These are phyloP conservation scores for Brotula barbata DNA, from an alignment of 2,797 vertebrate species.

Conservation along the genomic window DNA sequence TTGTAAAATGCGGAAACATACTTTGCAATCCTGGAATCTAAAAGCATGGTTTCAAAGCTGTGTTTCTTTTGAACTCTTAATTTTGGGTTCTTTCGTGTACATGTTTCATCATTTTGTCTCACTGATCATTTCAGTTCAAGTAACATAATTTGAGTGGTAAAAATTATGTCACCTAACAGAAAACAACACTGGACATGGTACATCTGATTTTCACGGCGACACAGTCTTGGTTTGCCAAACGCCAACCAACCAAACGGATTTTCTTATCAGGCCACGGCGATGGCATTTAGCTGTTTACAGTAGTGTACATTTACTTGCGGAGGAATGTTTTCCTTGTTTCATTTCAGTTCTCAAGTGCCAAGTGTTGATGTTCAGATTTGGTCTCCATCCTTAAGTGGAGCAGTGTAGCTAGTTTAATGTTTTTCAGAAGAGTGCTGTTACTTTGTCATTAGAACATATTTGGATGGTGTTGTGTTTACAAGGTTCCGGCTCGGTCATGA, in stretches of 20 bases:
- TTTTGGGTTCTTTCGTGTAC: slow-evolving; percentile 18
- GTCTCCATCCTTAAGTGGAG: slow-evolving; percentile 59
- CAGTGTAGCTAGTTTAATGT: slow-evolving; percentile 67
- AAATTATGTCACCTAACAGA: too few species aligned
- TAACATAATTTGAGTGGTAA: slow-evolving; percentile 53
- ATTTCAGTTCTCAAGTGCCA: slow-evolving; percentile 72
- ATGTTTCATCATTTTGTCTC: not conserved
- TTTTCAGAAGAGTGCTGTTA: slow-evolving; percentile 58
- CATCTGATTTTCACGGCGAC: slow-evolving; percentile 33
- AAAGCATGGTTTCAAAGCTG: slow-evolving; percentile 56
- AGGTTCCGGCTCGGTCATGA: slow-evolving; percentile 45
- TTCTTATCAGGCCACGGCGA: slow-evolving; percentile 55
- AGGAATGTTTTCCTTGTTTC: slow-evolving; percentile 73
- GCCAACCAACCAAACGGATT: slow-evolving; percentile 63
- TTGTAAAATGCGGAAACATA: slow-evolving; percentile 59
- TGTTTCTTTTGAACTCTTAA: slow-evolving; percentile 11
- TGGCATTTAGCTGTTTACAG: slow-evolving; percentile 72
- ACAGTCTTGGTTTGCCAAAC: slow-evolving; percentile 60
- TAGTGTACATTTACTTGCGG: slow-evolving; percentile 71
- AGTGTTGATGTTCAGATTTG: slow-evolving; percentile 68
- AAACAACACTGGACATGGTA: slow-evolving; percentile 37
- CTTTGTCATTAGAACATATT: slow-evolving; percentile 61
- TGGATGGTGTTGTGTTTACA: slow-evolving; percentile 70
- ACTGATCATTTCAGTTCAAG: slow-evolving; percentile 19
- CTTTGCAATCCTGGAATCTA: slow-evolving; percentile 67